Evolutionary conservation across 2,113 vertebrate genomes (phyloP).

Genomic region (Tursiops truncatus): DNA sequence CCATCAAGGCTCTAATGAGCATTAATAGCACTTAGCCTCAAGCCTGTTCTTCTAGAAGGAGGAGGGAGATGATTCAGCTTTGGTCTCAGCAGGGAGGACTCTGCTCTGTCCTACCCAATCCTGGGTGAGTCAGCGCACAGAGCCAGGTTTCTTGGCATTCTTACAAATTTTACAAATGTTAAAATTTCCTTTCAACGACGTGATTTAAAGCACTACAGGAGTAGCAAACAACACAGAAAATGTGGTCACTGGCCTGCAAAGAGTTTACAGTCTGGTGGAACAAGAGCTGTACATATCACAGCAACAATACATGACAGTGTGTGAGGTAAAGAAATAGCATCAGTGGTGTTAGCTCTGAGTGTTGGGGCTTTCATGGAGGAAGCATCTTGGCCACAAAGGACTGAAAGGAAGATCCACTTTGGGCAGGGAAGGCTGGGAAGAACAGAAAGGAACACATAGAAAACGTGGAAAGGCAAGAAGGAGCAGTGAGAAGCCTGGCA

Average conservation of each 20-base stretch:
- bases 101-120: background rate
- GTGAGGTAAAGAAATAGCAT: background rate
- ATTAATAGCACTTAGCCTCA: background rate
- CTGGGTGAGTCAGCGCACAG: background rate
- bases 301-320: background rate
- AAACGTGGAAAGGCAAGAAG: fast-evolving
- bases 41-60: conserved; percentile 6
- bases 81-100: background rate
- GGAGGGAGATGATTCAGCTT: background rate
- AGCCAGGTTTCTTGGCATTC: background rate
- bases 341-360: background rate
- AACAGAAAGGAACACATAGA: background rate
- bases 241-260: background rate
- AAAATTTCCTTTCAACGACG: background rate
- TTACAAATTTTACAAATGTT: background rate
- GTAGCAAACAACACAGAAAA: background rate
- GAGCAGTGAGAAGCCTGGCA: background rate
- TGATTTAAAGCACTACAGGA: background rate
- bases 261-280: background rate
- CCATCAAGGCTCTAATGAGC: background rate
- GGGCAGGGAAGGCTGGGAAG: background rate
- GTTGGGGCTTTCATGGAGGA: background rate
- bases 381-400: background rate
- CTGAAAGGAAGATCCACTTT: background rate
- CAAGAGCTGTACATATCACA: background rate